A percentile compares a stretch with the other conserved stretches of the same genome.
phyloP scores from a whole-genome alignment of 2,888 invertebrate genomes.

The Lypha dubia region DNA sequence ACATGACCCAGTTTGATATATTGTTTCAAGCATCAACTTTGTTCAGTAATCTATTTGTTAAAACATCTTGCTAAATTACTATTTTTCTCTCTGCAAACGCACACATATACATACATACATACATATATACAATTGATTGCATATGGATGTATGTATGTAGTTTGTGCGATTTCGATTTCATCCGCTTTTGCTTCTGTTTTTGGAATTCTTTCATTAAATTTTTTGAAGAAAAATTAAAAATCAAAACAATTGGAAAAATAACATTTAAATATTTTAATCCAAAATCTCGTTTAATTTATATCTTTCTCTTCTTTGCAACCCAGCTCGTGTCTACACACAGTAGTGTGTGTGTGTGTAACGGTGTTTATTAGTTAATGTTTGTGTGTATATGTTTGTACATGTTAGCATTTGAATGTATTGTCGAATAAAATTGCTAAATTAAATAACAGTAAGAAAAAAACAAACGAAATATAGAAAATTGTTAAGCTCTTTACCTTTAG shows the following conservation, averaged over 20 bases:
- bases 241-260: conserved; percentile 64
- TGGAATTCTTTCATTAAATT: conserved; percentile 10
- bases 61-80: conserved; percentile 28
- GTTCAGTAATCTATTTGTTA: conserved; percentile 1
- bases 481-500: conserved; percentile 67
- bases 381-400: conserved; percentile 13
- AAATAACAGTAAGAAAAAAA: conserved; percentile 47
- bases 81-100: background rate
- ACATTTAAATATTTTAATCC: conserved; percentile 67
- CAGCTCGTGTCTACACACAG: background rate
- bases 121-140: background rate
- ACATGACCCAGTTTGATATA: conserved; percentile 19
- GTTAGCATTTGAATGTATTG: conserved; percentile 45
- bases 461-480: conserved; percentile 41
- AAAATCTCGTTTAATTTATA: conserved; percentile 62
- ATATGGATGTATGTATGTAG: background rate
- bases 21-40: background rate
- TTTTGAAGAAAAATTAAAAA: conserved; percentile 61
- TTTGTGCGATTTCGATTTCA: background rate
- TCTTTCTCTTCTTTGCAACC: background rate
- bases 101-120: background rate
- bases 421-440: conserved; percentile 60
- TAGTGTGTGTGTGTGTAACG: too few relatives aligned
- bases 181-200: background rate
- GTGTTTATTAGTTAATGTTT: background rate